phyloP scores from a whole-genome alignment of 2,888 invertebrate genomes.

The Andrena haemorrhoa region DNA sequence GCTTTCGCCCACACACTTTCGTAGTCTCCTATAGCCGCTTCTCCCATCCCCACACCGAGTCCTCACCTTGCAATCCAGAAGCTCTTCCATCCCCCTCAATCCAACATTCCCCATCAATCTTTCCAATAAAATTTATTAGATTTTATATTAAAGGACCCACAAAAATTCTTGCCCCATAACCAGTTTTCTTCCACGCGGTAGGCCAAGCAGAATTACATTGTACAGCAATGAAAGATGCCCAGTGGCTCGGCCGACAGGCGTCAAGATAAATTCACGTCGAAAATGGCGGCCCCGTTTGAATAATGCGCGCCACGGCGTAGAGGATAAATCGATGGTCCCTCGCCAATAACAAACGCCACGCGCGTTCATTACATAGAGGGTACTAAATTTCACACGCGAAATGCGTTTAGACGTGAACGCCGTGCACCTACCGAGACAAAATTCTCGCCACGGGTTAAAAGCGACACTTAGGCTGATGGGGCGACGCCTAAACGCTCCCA shows the following conservation, averaged over 20 bases:
- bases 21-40: not conserved
- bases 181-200: not conserved
- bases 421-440: slow-evolving; percentile 38
- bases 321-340: not conserved
- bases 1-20: not conserved
- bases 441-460: slow-evolving; percentile 49
- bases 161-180: too few species aligned
- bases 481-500: slow-evolving; percentile 28
- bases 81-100: too few species aligned
- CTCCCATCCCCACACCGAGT: not conserved
- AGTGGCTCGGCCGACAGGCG: not conserved
- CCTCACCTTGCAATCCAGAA: not conserved
- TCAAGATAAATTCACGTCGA: not conserved
- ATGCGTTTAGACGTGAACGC: slow-evolving; percentile 29
- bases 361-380: slow-evolving; percentile 14
- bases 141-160: too few species aligned
- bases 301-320: not conserved
- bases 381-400: slow-evolving; percentile 23
- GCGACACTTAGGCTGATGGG: slow-evolving; percentile 42
- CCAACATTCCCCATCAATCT: not conserved
- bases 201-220: not conserved
- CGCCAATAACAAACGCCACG: slow-evolving; percentile 7
- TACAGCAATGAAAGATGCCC: not conserved
- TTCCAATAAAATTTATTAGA: not conserved
- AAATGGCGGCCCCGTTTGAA: slow-evolving; percentile 2